Conservation (phyloP, 1,140 invertebrate species). For the Nebria ingens region DNA sequence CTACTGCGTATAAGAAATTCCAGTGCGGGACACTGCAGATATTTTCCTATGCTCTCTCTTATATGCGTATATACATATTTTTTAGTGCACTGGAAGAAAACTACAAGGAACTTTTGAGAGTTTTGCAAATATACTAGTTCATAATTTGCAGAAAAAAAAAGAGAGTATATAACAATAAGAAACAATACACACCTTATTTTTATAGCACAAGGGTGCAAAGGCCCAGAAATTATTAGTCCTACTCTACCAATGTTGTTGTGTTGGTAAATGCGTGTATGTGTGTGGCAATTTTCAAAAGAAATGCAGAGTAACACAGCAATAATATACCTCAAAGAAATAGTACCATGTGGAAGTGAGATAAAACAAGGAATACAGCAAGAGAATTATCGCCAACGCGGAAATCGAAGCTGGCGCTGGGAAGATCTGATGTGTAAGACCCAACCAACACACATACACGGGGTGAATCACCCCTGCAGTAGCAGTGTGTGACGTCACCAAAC, state of each 20-base stretch:
- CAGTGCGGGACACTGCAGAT: too few relatives aligned
- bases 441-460: neutral
- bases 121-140: too few relatives aligned
- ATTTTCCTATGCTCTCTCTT: too few relatives aligned
- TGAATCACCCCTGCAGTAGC: neutral
- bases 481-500: neutral
- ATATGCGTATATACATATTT: too few relatives aligned
- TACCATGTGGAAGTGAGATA: neutral
- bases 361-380: neutral
- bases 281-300: neutral
- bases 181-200: too few relatives aligned
- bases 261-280: neutral
- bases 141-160: too few relatives aligned
- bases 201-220: conserved; percentile 3
- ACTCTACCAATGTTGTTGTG: neutral
- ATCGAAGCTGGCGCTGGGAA: neutral
- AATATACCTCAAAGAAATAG: neutral
- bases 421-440: neutral
- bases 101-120: too few relatives aligned
- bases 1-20: too few relatives aligned
- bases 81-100: too few relatives aligned
- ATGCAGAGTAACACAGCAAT: too few relatives aligned
- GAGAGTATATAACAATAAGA: too few relatives aligned
- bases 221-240: neutral
- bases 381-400: neutral